A percentile compares a stretch with the other conserved stretches of the same genome.
Conservation (phyloP, 2,888 invertebrate species). For the Aproaerema taeniolella region DNA sequence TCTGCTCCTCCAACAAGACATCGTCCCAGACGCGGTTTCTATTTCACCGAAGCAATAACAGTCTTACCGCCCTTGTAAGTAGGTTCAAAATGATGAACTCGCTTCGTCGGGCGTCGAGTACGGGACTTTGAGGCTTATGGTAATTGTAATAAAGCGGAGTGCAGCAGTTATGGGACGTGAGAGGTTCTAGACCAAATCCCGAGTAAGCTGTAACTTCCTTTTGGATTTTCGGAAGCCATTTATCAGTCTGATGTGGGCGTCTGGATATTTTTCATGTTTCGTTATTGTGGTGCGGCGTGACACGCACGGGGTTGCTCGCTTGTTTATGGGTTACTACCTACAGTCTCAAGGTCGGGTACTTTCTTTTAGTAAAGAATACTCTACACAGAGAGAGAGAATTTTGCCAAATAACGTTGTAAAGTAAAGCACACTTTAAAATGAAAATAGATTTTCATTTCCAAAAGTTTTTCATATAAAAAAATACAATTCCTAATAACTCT, state of each 20-base stretch:
- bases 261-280: constrained; percentile 78
- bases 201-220: constrained; percentile 79
- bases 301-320: constrained; percentile 60
- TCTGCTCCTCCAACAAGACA: constrained; percentile 44
- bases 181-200: constrained; percentile 79
- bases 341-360: constrained; percentile 40
- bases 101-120: constrained; percentile 58
- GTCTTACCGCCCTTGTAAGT: constrained; percentile 68
- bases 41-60: constrained; percentile 74
- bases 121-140: constrained; percentile 78
- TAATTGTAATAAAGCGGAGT: constrained; percentile 79
- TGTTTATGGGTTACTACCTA: constrained; percentile 57
- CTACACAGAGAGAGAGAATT: too few species aligned
- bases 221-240: constrained; percentile 80
- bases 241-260: constrained; percentile 78
- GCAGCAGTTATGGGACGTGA: constrained; percentile 78
- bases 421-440: too few species aligned
- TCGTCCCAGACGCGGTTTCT: constrained; percentile 64
- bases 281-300: constrained; percentile 70
- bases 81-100: constrained; percentile 75
- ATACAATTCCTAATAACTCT: too few species aligned
- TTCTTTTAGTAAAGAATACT: too few species aligned
- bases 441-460: too few species aligned
- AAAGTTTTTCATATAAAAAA: too few species aligned
- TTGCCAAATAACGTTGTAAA: too few species aligned